A percentile compares a stretch with the other conserved stretches of the same genome.
Evolutionary conservation across 2,888 invertebrate species (phyloP).

Genomic region (Heliconius cydno): DNA sequence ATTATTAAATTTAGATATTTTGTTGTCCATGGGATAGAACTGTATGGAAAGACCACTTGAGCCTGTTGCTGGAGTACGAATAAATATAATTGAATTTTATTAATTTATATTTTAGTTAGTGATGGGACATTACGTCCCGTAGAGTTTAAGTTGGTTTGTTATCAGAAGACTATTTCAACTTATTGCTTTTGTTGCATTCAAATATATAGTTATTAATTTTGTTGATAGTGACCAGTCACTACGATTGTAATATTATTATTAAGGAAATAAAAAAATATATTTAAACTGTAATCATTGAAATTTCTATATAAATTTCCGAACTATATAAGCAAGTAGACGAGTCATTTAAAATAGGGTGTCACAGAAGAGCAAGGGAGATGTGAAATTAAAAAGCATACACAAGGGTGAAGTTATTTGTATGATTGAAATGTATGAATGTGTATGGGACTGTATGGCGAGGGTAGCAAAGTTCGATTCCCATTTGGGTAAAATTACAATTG

Average conservation of each 20-base stretch:
- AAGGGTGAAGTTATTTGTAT: slow-evolving; percentile 17
- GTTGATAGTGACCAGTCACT: neutral
- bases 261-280: neutral
- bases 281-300: neutral
- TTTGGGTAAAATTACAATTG: slow-evolving; percentile 15
- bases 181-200: no score
- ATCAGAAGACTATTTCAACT: no score
- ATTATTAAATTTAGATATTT: slow-evolving; percentile 53
- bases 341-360: slow-evolving; percentile 19
- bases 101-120: neutral
- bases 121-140: neutral
- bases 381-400: slow-evolving; percentile 47
- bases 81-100: neutral
- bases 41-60: slow-evolving; percentile 30
- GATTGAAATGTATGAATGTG: slow-evolving; percentile 30
- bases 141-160: no score
- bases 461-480: neutral
- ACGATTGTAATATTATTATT: neutral
- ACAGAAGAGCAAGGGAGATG: slow-evolving; percentile 49
- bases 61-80: slow-evolving; percentile 22
- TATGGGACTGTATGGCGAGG: neutral
- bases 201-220: neutral
- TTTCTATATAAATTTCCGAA: neutral
- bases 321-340: neutral
- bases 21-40: slow-evolving; percentile 59